Base-by-base conservation (phyloP, 2,888 invertebrate genomes). In the Rotaria magnacalcarata region DNA sequence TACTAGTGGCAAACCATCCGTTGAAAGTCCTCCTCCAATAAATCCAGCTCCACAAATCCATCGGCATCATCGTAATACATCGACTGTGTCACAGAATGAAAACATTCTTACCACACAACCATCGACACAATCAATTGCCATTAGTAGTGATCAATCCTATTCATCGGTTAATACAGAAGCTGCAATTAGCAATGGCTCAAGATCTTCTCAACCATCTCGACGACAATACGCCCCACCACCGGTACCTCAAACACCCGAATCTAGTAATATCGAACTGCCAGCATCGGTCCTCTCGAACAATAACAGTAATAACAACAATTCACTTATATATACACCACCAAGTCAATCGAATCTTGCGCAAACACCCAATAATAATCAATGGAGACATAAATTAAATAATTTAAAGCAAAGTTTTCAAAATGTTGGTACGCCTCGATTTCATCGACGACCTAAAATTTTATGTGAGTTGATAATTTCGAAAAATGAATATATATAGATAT, bases 351-450 rank as follows among this genome's bases (percentile, higher is more conserved):
- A 24, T 47, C 19, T n/a, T 43, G 47, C 80, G 10, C 80, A 80
- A 80, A 80, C 80, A 80, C 80, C 80, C 1, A 80, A 80, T 80
- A 80, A 47, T 80, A 80, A 90, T 47, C 94, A 95, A 88, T 99
- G 98, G 98, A 94, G 96, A 90, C 95, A 96, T 52, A 93, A 97
- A 74, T 93, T 99, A 86, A 92, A 96, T 87, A 96, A 96, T 87
- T 96, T 97, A 90, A 97, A 97, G 92, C 97, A 97, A 92, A 96
- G 95, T 89, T 96, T 98, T 93, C 80, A 80, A 80, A 80, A 41
- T 47, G 93, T 98, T 67, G 97, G 97, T 74, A 96, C 96, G 87
- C 97, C 97, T 7, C 92, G 97, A 87, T 97, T 97, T 93, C 97
- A 97, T 92, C 92, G 97, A 89, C 93, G 97, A 93, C 87, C 86